These are phyloP conservation scores for Drosophila rufa DNA, from an alignment of 1,140 invertebrate species.

Conservation along the genomic window DNA sequence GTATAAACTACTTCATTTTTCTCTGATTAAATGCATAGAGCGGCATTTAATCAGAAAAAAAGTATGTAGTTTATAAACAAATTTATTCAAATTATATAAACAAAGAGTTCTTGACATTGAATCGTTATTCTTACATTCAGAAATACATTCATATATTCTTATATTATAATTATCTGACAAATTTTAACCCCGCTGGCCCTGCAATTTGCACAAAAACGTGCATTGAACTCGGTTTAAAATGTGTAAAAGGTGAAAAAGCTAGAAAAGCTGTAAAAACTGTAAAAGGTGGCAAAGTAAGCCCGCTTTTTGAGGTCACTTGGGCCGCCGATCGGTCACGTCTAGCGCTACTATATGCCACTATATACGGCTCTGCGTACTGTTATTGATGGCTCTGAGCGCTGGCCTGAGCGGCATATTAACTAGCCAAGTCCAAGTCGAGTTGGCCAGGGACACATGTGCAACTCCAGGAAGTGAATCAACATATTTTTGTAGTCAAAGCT, in stretches of 20 bases:
- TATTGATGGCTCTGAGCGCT: constrained; percentile 1
- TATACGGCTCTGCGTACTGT: background rate
- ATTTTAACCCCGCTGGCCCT: no score
- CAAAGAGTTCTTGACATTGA: constrained; percentile 14
- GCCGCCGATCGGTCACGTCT: constrained; percentile 8
- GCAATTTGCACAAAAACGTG: background rate
- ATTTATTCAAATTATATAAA: no score
- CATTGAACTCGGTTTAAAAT: no score
- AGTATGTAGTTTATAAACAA: no score
- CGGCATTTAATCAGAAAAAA: no score
- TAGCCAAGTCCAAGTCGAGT: constrained; percentile 12
- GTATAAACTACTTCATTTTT: no score
- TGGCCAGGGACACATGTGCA: constrained; percentile 13
- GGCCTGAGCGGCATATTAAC: constrained; percentile 47
- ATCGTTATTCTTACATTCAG: constrained; percentile 2
- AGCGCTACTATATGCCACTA: background rate
- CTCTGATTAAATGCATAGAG: no score
- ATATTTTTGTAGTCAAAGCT: constrained; percentile 6
- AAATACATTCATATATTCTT: background rate
- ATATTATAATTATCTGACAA: background rate
- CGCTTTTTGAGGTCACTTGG: constrained; percentile 7
- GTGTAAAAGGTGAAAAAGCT: no score
- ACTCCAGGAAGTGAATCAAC: constrained; percentile 21
- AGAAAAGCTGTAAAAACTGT: no score
- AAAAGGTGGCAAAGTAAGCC: background rate